Evolutionary conservation across 2,113 vertebrate species (phyloP), one percentile per base, ranked within the genome.

Genomic region (Ciconia boyciana): DNA sequence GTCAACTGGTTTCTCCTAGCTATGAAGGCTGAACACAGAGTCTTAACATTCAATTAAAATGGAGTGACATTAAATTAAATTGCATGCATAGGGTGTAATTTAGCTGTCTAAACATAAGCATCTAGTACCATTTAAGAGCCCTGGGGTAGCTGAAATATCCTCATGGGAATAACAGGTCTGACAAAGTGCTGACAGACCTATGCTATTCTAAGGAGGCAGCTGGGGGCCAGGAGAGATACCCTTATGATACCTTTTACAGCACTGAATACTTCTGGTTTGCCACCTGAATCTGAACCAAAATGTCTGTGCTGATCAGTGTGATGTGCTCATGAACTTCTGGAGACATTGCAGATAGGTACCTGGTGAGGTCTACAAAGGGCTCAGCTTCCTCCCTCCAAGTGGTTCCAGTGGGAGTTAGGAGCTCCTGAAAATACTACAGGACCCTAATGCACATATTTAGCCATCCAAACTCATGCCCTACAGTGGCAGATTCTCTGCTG

Each of bases 41-140:
- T 66, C 76, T 86, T 90, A 96, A 81, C 58, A 58, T 89, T 87
- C 90, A 95, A 95, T 89, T 96, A 95, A 93, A 96, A 83, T 55
- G 25, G 72, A 83, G 48, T 82, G 89, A 91, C 54, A 74, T 86
- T 88, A 87, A 95, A 95, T 81, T 87, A 94, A 91, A 95, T 66
- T 90, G 75, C 75, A 93, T 2, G n/a, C 3, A 0, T 57, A 88
- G 57, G 68, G 60, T 90, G 49, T 64, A 84, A 95, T 89, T 93
- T 93, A 94, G 68, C 78, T 93, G 87, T 95, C 92, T 90, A 96
- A 96, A 94, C 60, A 83, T 32, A 79, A 83, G 71, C 48, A 85
- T 69, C 1, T 20, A 75, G 48, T 66, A 69, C 48, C 66, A 66
- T 80, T 79, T 90, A 58, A 70, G 71, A 93, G 54, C 82, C 44